phyloP scores from a whole-genome alignment of 2,797 vertebrate genomes.

The Sebastes alutus region DNA sequence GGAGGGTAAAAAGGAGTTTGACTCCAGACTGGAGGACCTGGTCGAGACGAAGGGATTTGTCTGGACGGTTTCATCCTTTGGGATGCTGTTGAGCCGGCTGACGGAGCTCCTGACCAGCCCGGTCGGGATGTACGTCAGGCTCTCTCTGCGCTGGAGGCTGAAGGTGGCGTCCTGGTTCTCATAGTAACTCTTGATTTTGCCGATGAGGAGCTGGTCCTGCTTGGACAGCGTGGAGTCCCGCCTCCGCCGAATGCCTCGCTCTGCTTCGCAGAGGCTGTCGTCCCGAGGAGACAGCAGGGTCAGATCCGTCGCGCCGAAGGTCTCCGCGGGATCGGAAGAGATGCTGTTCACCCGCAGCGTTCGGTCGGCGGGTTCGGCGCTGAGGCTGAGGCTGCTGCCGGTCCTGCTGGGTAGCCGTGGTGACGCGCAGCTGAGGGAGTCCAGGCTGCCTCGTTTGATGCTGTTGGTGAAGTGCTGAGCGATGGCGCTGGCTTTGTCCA shows the following conservation, averaged over 20 bases:
- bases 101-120: conserved; percentile 91
- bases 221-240: conserved; percentile 86
- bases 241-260: conserved; percentile 53
- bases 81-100: conserved; percentile 86
- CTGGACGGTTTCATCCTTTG: conserved; percentile 47
- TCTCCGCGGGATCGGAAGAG: conserved; percentile 47
- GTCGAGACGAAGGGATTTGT: not conserved
- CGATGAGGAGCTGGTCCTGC: conserved; percentile 88
- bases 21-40: not conserved
- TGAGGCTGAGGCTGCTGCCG: conserved; percentile 82
- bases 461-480: conserved; percentile 85
- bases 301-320: conserved; percentile 26
- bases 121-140: conserved; percentile 92
- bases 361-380: conserved; percentile 68
- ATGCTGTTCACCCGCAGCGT: conserved; percentile 29
- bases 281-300: conserved; percentile 55
- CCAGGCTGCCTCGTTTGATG: conserved; percentile 83
- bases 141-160: conserved; percentile 89
- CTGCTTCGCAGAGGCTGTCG: conserved; percentile 62
- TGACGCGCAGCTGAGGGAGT: conserved; percentile 72
- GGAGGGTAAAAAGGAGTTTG: not conserved
- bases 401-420: conserved; percentile 78
- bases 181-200: conserved; percentile 92
- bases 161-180: conserved; percentile 84
- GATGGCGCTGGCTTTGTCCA: conserved; percentile 89